Evolutionary conservation across 1,140 invertebrate genomes (phyloP).

Genomic region (Drosophila nasuta): DNA sequence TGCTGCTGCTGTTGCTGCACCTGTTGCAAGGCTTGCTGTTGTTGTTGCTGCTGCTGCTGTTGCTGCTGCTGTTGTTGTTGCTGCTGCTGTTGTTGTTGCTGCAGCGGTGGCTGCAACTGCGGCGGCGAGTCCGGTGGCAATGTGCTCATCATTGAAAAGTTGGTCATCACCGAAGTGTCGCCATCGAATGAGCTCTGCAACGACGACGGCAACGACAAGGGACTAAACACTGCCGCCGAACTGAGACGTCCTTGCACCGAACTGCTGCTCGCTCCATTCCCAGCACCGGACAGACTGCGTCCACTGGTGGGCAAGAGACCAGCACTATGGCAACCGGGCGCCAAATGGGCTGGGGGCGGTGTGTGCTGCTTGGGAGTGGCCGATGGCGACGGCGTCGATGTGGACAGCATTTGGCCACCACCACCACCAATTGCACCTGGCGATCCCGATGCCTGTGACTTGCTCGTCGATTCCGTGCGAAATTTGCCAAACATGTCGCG

Average conservation of each 20-base stretch:
- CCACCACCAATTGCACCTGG: background rate
- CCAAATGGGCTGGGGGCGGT: conserved; percentile 33
- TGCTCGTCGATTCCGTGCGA: conserved; percentile 86
- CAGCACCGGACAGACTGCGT: conserved; percentile 19
- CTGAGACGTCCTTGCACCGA: conserved; percentile 69
- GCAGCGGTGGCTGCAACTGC: conserved; percentile 50
- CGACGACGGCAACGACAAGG: conserved; percentile 88
- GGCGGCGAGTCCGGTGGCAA: conserved; percentile 84
- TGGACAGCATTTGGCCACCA: conserved; percentile 6
- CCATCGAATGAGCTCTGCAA: conserved; percentile 93
- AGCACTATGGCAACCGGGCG: conserved; percentile 18
- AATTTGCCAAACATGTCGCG: conserved; percentile 91
- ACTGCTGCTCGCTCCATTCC: conserved; percentile 38
- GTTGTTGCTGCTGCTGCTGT: conserved; percentile 76
- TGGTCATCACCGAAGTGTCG: conserved; percentile 79
- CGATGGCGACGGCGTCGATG: conserved; percentile 19
- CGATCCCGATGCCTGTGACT: conserved; percentile 25
- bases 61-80: conserved; percentile 68
- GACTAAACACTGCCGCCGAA: conserved; percentile 85
- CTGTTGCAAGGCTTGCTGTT: conserved; percentile 39
- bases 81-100: conserved; percentile 36
- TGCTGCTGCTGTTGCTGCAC: conserved; percentile 48
- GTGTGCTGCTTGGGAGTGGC: conserved; percentile 39
- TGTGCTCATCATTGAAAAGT: conserved; percentile 85
- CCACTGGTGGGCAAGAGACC: conserved; percentile 20